Base-by-base conservation (phyloP, 2,888 invertebrate genomes). In the Euplagia quadripunctaria region DNA sequence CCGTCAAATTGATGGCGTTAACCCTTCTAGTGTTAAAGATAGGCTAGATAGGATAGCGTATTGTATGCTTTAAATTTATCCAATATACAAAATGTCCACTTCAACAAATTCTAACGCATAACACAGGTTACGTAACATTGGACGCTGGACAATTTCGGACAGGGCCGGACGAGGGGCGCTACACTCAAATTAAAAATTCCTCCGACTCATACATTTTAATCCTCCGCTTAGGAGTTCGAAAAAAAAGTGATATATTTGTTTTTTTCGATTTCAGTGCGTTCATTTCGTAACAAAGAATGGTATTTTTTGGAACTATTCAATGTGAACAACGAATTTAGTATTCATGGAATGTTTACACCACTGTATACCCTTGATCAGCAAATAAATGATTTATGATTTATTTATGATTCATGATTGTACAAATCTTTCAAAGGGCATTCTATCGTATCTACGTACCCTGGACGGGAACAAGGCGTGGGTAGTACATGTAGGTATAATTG, bases 151-250 rank as follows among this genome's bases (percentile, higher is more conserved):
- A 61, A 71, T 74, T 71, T 71, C 73, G 72, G 64, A 55, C 55
- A 55, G 43, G 65, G 43, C 63, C 64, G 17, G 46, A n/a, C 68
- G 72, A 68, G 41, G 72, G 43, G 58, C 42, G 14, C 64, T 68
- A 70, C 78, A 64, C 51, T 74, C 70, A 80, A 82, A 83, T 82
- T 84, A 82, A 83, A 84, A 80, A 80, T 78, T 84, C 84, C 79
- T 79, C 51, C 16, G 65, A 72, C 64, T 72, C 73, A 79, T 82
- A 79, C 66, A 79, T 82, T 84, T 82, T 74, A 82, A 77, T 79
- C 77, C 77, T 70, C 20, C 68, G 65, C 61, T 31, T 72, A 72
- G 65, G 72, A 49, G 64, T 65, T 81, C 63, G 72, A 71, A 71
- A 83, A n/a, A 82, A 68, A 70, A 75, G 65, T 61, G 52, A 71